Base-by-base conservation (phyloP, 2,888 invertebrate genomes). In the Cantharis nigra region DNA sequence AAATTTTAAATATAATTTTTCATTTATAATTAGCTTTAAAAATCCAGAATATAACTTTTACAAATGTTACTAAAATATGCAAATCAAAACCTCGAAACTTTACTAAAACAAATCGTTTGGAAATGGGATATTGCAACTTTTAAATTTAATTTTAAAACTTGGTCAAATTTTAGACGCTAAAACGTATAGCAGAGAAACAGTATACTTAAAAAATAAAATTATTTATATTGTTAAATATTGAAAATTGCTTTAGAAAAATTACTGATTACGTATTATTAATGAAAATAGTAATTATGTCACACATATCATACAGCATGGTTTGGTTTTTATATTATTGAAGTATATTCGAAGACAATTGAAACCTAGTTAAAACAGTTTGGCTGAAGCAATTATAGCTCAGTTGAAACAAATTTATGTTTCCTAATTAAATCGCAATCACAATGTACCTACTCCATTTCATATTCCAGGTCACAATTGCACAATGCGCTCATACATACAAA, bases 91-190 rank as follows among this genome's bases (percentile, higher is more conserved):
- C 65, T 26, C 20, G 26, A 20, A 67, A 67, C 65, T 67, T 67
- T 26, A 67, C 65, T 67, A 67, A 67, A 67, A 67, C 65, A 67
- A 67, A 67, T 67, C 65, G 65, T 67, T 67, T 67, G 20, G 65
- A 67, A 67, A 67, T 67, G 65, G 26, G 65, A 67, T 67, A 67
- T 67, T 67, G 65, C 26, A 67, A 67, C 65, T 67, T 67, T 67
- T 67, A 67, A 67, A 67, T 67, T 67, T 23, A 67, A 67, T 67
- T 67, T 67, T 67, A 67, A 67, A 67, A 67, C 23, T 67, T 67
- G 49, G 49, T 49, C 49, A 49, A 49, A 49, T 49, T 49, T 49
- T 49, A 49, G n/a, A n/a, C 49, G 49, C 49, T 49, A 49, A n/a
- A 49, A n/a, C 20, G 20, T 20, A 20, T n/a, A n/a, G n/a, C 49